Evolutionary conservation across 2,888 invertebrate species (phyloP).

Genomic region (Amphipyra tragopoginis): DNA sequence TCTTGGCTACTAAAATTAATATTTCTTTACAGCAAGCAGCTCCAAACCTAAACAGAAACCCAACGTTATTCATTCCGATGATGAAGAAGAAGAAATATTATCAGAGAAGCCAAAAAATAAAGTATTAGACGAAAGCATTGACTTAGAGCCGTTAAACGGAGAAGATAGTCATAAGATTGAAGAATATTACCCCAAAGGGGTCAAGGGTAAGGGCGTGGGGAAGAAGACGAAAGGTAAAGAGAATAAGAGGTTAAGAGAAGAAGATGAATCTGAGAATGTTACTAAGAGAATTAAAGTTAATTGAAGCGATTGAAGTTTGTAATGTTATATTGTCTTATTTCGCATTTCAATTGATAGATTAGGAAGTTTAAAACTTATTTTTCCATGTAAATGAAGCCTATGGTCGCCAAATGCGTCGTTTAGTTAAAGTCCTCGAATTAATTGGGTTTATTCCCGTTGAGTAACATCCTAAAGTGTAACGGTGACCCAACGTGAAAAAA

Average conservation of each 20-base stretch:
- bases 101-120: constrained; percentile 68
- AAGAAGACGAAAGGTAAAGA: constrained; percentile 71
- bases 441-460: too few species aligned
- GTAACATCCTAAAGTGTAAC: too few species aligned
- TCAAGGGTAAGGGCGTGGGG: constrained; percentile 71
- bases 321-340: neutral
- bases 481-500: too few species aligned
- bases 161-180: constrained; percentile 82
- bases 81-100: constrained; percentile 57
- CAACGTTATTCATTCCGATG: constrained; percentile 76
- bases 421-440: too few species aligned
- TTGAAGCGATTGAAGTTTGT: constrained; percentile 4
- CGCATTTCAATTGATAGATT: too few species aligned
- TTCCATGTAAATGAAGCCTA: too few species aligned
- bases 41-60: constrained; percentile 65
- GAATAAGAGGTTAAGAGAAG: constrained; percentile 69
- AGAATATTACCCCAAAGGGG: constrained; percentile 75
- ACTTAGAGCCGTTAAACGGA: constrained; percentile 74
- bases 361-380: too few species aligned
- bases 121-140: constrained; percentile 75
- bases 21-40: constrained; percentile 60
- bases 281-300: constrained; percentile 73
- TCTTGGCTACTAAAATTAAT: too few species aligned
- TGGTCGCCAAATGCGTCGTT: too few species aligned
- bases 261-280: constrained; percentile 56